phyloP scores from a whole-genome alignment of 2,797 vertebrate species.

The Enteromius paludinosus region DNA sequence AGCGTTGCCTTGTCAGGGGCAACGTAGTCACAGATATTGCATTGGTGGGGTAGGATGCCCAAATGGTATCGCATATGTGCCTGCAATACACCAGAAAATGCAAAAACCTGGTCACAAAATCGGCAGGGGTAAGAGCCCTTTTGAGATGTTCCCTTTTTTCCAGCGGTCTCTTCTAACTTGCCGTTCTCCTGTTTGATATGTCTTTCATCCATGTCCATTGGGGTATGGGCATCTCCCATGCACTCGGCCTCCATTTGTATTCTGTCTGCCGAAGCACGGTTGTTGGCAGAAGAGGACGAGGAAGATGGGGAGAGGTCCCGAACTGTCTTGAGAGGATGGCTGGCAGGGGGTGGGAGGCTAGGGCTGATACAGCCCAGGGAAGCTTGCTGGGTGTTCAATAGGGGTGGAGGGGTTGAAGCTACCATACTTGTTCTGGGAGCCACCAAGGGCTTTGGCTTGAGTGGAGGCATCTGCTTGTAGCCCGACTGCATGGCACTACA shows the following conservation, averaged over 20 bases:
- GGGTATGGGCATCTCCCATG: slow-evolving; percentile 84
- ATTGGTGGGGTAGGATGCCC: slow-evolving; percentile 92
- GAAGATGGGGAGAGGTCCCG: slow-evolving; percentile 75
- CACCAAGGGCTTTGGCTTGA: slow-evolving; percentile 95
- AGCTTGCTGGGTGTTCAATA: slow-evolving; percentile 89
- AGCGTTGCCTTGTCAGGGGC: slow-evolving; percentile 95
- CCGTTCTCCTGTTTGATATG: slow-evolving; percentile 85
- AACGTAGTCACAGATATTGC: slow-evolving; percentile 97
- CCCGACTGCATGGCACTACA: slow-evolving; percentile 72
- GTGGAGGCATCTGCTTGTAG: slow-evolving; percentile 91
- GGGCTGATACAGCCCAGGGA: slow-evolving; percentile 93
- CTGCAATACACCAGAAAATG: slow-evolving; percentile 89
- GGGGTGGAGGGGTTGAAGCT: slow-evolving; percentile 88
- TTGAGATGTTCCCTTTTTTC: slow-evolving; percentile 82
- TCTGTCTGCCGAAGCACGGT: slow-evolving; percentile 51
- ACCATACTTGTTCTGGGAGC: slow-evolving; percentile 87
- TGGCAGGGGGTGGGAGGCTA: slow-evolving; percentile 85
- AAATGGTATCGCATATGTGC: slow-evolving; percentile 94
- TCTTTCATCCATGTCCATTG: slow-evolving; percentile 81
- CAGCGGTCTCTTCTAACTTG: slow-evolving; percentile 74
- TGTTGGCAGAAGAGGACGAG: slow-evolving; percentile 62
- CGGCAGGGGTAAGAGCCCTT: slow-evolving; percentile 85
- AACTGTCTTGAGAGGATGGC: slow-evolving; percentile 80
- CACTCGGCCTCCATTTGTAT: slow-evolving; percentile 86
- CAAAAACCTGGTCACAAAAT: slow-evolving; percentile 92